Conservation (phyloP, 2,888 invertebrate species). For the Sturmia bella region DNA sequence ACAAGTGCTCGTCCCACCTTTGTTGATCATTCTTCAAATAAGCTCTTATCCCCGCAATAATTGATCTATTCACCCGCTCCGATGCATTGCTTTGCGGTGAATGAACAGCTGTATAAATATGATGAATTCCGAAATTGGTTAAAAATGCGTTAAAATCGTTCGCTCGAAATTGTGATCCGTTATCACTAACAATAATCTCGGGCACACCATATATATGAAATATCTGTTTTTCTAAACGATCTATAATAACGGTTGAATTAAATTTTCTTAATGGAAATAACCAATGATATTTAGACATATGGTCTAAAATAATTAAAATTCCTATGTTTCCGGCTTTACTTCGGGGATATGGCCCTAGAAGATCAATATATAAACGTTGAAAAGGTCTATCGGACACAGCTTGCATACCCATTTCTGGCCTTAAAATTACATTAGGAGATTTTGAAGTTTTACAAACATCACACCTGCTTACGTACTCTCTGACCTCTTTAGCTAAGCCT, state of each 20-base stretch:
- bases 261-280: conserved; percentile 33
- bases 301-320: conserved; percentile 13
- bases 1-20: conserved; percentile 52
- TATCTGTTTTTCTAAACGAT: conserved; percentile 22
- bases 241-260: not conserved
- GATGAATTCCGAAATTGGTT: no score
- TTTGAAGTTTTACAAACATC: no score
- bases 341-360: conserved; percentile 8
- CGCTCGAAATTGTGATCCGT: conserved; percentile 71
- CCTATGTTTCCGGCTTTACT: conserved; percentile 24
- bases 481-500: no score
- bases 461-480: no score
- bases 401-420: no score
- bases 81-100: not conserved
- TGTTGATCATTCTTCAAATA: not conserved
- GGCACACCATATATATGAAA: conserved; percentile 67
- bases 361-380: no score
- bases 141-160: no score
- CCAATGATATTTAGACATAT: conserved; percentile 30
- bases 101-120: no score
- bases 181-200: conserved; percentile 71
- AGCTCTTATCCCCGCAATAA: not conserved
- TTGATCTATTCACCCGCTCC: not conserved
- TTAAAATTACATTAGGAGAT: no score
- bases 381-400: no score